Base-by-base conservation (phyloP, 2,888 invertebrate genomes). In the Catonia carolina region DNA sequence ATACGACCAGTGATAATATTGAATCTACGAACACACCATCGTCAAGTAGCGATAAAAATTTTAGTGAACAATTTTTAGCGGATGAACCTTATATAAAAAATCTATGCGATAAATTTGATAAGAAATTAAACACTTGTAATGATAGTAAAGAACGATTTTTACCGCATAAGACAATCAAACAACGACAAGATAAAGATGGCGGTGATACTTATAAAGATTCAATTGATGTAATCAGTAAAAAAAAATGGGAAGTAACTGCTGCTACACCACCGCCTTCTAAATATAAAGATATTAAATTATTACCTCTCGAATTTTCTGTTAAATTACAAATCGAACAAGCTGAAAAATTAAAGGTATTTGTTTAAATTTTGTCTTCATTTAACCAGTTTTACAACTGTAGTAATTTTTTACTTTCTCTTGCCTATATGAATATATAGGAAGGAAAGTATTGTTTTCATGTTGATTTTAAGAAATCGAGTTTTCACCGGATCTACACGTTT, bases 221-320 rank as follows among this genome's bases (percentile, higher is more conserved):
- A 50, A 57, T 67, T 1, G 71, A 78, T 27, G 62, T 62, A 27
- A 63, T 62, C 15, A 77, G 76, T 56, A 77, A 75, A 63, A 77
- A 76, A 67, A 64, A 78, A 64, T 81, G 82, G 80, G 82, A 82
- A 70, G 74, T 79, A 4, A 82, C 82, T 1, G 79, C 82, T 12
- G 82, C 82, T 5, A 81, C 82, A 6, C 82, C 82, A 36, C 82
- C 82, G 1, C 74, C 75, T 1, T 77, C 74, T 37, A 66, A 80
- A 37, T 77, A 80, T 65, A 78, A 78, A 52, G 74, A 79, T 33
- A 74, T 73, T 2, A 78, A 80, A 70, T 60, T 74, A 12, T 68
- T 83, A 53, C 72, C 71, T 48, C 68, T 83, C 53, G 75, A 77
- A 56, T 80, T 82, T 64, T 82, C 82, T 1, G 68, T 83, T 3